Base-by-base conservation (phyloP, 2,113 vertebrate species). In the Morone chrysops region DNA sequence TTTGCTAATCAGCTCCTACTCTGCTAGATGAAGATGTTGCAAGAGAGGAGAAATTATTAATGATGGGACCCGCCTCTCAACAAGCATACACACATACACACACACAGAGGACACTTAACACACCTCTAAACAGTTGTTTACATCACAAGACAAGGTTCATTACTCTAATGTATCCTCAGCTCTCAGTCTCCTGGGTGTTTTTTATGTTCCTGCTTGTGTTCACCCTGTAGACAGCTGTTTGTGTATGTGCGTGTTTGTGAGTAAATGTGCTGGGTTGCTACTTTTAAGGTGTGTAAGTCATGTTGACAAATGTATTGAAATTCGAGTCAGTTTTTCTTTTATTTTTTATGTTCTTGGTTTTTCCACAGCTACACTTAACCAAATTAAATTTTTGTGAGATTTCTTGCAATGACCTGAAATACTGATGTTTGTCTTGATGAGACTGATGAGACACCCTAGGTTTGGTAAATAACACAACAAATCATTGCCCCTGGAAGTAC, bases 41-140 rank as follows among this genome's bases (percentile, higher is more conserved):
- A 43, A n/a, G 56, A 22, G 78, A 90, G 20, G 57, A 63, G 57
- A 81, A 75, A 70, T 75, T 45, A 71, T 84, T 82, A 86, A 81
- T 74, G 63, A 89, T 25, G 38, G 25, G 69, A 47, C 50, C 66
- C n/a, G 18, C 72, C 62, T 76, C 45, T 36, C 10, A 31, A 45
- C 78, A 76, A 45, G 63, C 18, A 73, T 60, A 57, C 65, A 47
- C 54, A 69, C 75, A 54, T 53, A 57, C 70, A 66, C 20, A 75
- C 65, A 56, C 65, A 47, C 54, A 69, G 3, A 54, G 54, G 2
- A 53, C 70, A 78, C 60, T n/a, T 17, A 38, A 40, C n/a, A 61
- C 78, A 71, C 73, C 73, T 82, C 56, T 75, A 79, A 82, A 86
- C 71, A 75, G 70, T 84, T 93, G 87, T 93, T 91, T 93, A 89